Conservation (phyloP, 53 echinoderm and acorn worm genomes). For the Crossaster papposus region DNA sequence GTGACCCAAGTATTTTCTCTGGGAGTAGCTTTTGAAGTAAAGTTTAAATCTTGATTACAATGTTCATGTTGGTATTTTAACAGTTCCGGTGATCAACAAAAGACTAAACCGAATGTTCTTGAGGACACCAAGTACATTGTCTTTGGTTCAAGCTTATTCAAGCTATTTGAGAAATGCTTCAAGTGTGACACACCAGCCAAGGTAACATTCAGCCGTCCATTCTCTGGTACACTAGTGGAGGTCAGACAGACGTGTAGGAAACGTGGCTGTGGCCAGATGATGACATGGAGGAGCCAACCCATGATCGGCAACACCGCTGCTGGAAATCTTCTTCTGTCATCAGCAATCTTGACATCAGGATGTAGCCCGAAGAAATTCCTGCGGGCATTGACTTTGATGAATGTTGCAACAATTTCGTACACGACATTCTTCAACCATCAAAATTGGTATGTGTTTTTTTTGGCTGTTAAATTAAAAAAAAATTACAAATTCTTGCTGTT, state of each 20-base stretch:
- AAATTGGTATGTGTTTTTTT: not conserved
- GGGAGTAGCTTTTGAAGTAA: too few species aligned
- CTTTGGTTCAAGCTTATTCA: not conserved
- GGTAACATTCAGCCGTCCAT: not conserved
- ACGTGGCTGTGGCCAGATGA: not conserved
- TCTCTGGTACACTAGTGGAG: slow-evolving; percentile 23
- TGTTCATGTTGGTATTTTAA: too few species aligned
- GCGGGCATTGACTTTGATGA: not conserved
- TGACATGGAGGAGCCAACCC: slow-evolving; percentile 27
- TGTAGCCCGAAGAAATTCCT: slow-evolving; percentile 26
- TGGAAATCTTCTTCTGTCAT: slow-evolving; percentile 28
- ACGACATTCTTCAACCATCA: slow-evolving; percentile 31
- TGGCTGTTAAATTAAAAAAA: too few species aligned
- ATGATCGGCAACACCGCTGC: not conserved
- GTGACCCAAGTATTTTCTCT: too few species aligned
- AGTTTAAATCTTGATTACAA: too few species aligned
- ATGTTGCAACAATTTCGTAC: not conserved
- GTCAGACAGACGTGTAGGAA: slow-evolving; percentile 12
- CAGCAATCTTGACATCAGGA: slow-evolving; percentile 33
- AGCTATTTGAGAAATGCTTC: slow-evolving; percentile 1
- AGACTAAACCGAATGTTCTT: not conserved
- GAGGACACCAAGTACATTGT: slow-evolving; percentile 26
- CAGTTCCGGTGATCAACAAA: too few species aligned
- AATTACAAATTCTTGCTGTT: too few species aligned
- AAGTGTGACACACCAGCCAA: not conserved